phyloP scores from a whole-genome alignment of 2,113 vertebrate species.

The Oryzias celebensis region DNA sequence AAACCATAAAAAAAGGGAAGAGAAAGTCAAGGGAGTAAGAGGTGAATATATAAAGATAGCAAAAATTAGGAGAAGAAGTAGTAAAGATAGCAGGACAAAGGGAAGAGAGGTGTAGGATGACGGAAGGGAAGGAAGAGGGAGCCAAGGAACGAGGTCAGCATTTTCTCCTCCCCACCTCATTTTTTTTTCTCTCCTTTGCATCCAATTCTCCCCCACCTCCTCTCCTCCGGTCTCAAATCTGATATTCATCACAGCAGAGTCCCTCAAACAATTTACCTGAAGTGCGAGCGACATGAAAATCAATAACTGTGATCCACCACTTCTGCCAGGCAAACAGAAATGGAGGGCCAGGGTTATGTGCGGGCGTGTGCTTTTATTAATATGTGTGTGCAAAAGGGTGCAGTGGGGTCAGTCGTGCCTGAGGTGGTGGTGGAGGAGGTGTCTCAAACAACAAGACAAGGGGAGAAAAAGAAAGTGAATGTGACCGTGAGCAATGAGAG shows the following conservation, averaged over 20 bases:
- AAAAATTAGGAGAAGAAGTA: conserved; percentile 30
- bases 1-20: conserved; percentile 23
- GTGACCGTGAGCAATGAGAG: conserved; percentile 29
- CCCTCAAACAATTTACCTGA: conserved; percentile 89
- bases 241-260: conserved; percentile 86
- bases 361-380: conserved; percentile 44
- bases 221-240: conserved; percentile 76
- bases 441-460: conserved; percentile 47
- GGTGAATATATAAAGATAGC: conserved; percentile 44
- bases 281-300: conserved; percentile 83
- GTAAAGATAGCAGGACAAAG: conserved; percentile 28
- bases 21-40: conserved; percentile 25
- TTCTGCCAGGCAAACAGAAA: conserved; percentile 88
- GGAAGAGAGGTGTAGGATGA: conserved; percentile 35
- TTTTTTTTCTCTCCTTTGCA: conserved; percentile 44
- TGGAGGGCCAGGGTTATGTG: conserved; percentile 65
- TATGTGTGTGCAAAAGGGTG: conserved; percentile 30
- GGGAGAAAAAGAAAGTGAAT: conserved; percentile 14
- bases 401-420: conserved; percentile 59
- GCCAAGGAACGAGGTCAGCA: conserved; percentile 79
- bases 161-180: conserved; percentile 67
- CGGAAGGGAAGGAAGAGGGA: conserved; percentile 40
- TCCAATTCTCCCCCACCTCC: conserved; percentile 39
- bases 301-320: conserved; percentile 83
- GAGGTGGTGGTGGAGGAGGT: conserved; percentile 34